Conservation (phyloP, 35 echinoderm and acorn worm genomes). For the Chiridota heheva region DNA sequence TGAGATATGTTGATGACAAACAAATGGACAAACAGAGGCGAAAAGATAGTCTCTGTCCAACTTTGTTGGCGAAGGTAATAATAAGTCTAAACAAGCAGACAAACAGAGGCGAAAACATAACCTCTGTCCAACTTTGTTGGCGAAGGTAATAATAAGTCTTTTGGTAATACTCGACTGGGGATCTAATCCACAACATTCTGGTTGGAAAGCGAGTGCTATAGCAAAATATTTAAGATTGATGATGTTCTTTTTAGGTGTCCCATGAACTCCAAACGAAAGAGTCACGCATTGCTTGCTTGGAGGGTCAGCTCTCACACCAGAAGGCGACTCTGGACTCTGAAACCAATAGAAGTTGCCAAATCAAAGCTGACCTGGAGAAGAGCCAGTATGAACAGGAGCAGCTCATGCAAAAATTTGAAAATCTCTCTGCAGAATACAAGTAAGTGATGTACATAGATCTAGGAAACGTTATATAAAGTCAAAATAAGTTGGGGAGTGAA, state of each 20-base stretch:
- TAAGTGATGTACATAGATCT: not conserved
- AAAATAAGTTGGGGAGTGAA: not conserved
- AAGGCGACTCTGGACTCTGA: slow-evolving; percentile 60
- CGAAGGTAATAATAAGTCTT: no score
- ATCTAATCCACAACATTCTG: no score
- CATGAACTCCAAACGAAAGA: slow-evolving; percentile 88
- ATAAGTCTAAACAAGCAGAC: no score
- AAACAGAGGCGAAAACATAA: no score
- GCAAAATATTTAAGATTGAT: not conserved
- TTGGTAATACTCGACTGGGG: no score
- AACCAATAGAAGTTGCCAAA: slow-evolving; percentile 34
- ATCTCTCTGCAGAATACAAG: slow-evolving; percentile 55
- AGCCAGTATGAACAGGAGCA: slow-evolving; percentile 56
- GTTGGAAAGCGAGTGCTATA: no score
- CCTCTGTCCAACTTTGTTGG: no score
- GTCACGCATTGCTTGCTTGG: slow-evolving; percentile 69
- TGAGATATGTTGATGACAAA: no score
- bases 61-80: no score
- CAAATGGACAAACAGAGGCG: no score
- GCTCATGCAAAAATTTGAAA: slow-evolving; percentile 61
- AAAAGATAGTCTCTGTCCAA: no score
- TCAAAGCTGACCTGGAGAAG: slow-evolving; percentile 86
- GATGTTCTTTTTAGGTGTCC: not conserved
- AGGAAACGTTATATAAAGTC: not conserved
- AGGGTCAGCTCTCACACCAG: slow-evolving; percentile 77